These are phyloP conservation scores for Beroe forskalii DNA, from an alignment of 37 sponge, comb jelly and placozoan species.

Conservation along the genomic window DNA sequence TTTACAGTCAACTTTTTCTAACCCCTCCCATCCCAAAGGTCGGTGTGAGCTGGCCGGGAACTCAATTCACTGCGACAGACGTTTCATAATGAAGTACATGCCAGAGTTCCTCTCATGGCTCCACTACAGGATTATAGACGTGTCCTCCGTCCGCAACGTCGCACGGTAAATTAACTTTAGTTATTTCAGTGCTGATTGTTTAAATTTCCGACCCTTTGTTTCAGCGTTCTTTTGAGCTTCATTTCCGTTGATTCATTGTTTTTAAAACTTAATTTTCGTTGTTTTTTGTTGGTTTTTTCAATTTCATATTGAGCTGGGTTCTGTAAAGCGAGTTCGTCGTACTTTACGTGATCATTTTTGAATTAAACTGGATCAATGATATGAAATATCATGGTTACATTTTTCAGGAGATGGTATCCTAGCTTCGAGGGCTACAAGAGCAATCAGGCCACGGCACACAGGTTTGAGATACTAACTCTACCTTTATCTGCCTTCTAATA, in stretches of 20 bases:
- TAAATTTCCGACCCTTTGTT: not conserved
- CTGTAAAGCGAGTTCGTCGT: too few relatives aligned
- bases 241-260: too few relatives aligned
- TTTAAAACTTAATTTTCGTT: too few relatives aligned
- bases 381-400: too few relatives aligned
- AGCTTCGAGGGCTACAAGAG: conserved; percentile 1
- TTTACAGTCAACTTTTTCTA: too few relatives aligned
- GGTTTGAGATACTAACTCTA: not conserved
- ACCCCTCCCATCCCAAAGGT: too few relatives aligned
- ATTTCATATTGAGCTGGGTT: too few relatives aligned
- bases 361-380: too few relatives aligned
- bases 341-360: too few relatives aligned
- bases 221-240: not conserved
- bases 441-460: conserved; percentile 4
- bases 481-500: too few relatives aligned
- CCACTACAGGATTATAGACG: conserved; percentile 89
- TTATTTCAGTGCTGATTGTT: not conserved
- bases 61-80: conserved; percentile 78
- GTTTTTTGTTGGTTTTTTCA: too few relatives aligned
- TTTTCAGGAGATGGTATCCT: conserved; percentile 46
- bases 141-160: conserved; percentile 83
- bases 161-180: conserved; percentile 70
- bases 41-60: conserved; percentile 89
- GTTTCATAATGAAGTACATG: conserved; percentile 86
- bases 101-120: conserved; percentile 73